Conservation (phyloP, 2,113 vertebrate genomes). For the Phalacrocorax aristotelis region DNA sequence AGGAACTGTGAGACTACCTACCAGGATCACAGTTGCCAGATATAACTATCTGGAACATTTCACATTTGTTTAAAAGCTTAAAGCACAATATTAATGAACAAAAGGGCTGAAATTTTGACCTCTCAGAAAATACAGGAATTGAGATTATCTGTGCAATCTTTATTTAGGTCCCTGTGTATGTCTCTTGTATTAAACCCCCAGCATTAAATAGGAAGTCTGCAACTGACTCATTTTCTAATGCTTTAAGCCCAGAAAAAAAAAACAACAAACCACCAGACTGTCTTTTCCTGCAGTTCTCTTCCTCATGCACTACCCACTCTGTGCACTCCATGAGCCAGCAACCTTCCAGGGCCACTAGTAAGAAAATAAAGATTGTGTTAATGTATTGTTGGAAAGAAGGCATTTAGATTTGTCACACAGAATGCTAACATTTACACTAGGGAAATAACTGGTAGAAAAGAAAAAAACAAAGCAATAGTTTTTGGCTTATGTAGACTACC, state of each 20-base stretch:
- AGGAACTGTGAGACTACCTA: background rate
- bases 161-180: background rate
- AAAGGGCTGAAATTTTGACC: background rate
- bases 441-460: background rate
- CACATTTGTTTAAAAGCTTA: background rate
- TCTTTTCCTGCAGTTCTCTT: background rate
- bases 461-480: background rate
- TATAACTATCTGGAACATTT: background rate
- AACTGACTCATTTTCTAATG: background rate
- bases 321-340: background rate
- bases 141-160: background rate
- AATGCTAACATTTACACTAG: background rate
- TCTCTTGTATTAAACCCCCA: background rate
- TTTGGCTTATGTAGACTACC: background rate
- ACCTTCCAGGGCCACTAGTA: background rate
- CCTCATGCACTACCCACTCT: background rate
- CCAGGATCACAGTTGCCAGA: background rate
- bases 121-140: background rate
- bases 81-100: background rate
- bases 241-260: background rate
- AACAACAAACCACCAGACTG: background rate
- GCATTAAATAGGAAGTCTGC: background rate
- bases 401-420: background rate
- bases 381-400: background rate
- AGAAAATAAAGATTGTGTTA: background rate